Conservation (phyloP, 2,888 invertebrate species). For the Onthophagus sagittarius region DNA sequence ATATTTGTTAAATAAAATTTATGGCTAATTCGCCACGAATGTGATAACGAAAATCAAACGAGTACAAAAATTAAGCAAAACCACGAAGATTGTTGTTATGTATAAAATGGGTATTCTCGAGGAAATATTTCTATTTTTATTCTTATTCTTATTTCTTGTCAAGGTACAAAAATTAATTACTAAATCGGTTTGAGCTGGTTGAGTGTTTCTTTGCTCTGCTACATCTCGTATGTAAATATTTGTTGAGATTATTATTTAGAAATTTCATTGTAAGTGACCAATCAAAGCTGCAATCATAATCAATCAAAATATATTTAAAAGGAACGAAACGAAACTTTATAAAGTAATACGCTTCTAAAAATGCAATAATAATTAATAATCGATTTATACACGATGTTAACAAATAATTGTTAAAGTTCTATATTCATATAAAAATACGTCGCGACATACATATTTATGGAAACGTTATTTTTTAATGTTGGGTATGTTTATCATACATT, state of each 20-base stretch:
- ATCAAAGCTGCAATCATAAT: neutral
- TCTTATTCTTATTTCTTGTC: too few relatives aligned
- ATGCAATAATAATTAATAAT: slow-evolving; percentile 28
- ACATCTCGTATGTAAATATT: neutral
- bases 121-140: too few relatives aligned
- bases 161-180: neutral
- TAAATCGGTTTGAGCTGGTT: neutral
- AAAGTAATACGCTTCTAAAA: slow-evolving; percentile 29
- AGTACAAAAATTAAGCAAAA: too few relatives aligned
- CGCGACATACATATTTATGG: slow-evolving; percentile 28
- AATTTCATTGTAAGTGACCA: neutral
- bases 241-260: slow-evolving; percentile 5
- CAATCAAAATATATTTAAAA: neutral
- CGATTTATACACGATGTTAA: slow-evolving; percentile 7
- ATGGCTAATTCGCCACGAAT: too few relatives aligned
- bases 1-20: too few relatives aligned
- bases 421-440: slow-evolving; percentile 18
- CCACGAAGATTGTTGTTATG: too few relatives aligned
- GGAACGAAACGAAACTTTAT: too few relatives aligned
- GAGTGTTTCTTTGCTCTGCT: neutral
- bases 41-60: too few relatives aligned
- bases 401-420: slow-evolving; percentile 25
- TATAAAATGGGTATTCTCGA: too few relatives aligned
- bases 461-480: slow-evolving; percentile 37
- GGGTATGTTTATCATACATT: slow-evolving; percentile 39